Percentiles rank a stretch among this genome's conserved stretches.
phyloP scores from a whole-genome alignment of 2,888 invertebrate genomes.

The Dascillus cervinus region DNA sequence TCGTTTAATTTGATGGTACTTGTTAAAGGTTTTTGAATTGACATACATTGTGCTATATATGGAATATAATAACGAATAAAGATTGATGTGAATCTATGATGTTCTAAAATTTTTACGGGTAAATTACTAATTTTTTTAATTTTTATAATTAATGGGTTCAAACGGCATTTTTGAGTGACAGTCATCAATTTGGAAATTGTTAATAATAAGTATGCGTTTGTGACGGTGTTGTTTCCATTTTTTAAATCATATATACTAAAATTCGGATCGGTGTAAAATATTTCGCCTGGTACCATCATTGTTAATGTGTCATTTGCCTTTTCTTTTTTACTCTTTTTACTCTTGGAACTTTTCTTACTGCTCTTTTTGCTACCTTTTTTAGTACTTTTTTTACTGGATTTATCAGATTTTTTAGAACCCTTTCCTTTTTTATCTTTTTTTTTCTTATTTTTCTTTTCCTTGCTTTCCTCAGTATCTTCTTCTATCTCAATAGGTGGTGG shows the following conservation, averaged over 20 bases:
- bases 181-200: constrained; percentile 19
- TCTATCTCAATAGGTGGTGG: constrained; percentile 11
- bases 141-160: constrained; percentile 21
- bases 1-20: constrained; percentile 18
- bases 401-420: no score
- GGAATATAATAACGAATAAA: constrained; percentile 18
- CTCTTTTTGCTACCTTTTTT: constrained; percentile 9
- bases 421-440: constrained; percentile 4
- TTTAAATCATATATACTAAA: constrained; percentile 16
- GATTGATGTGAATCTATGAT: constrained; percentile 18
- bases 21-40: constrained; percentile 12
- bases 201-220: constrained; percentile 14
- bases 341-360: constrained; percentile 6
- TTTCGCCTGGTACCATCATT: constrained; percentile 20
- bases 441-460: constrained; percentile 3
- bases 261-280: constrained; percentile 23
- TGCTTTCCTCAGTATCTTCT: constrained; percentile 9
- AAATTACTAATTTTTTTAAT: constrained; percentile 21
- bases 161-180: constrained; percentile 12
- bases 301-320: constrained; percentile 5
- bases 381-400: constrained; percentile 8
- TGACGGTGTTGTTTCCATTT: constrained; percentile 6
- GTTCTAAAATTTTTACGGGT: constrained; percentile 15
- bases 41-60: constrained; percentile 12
- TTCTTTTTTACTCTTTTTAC: constrained; percentile 6